Evolutionary conservation across 2,113 vertebrate species (phyloP), one percentile per base, ranked within the genome.

Genomic region (Mormoops blainvillei): DNA sequence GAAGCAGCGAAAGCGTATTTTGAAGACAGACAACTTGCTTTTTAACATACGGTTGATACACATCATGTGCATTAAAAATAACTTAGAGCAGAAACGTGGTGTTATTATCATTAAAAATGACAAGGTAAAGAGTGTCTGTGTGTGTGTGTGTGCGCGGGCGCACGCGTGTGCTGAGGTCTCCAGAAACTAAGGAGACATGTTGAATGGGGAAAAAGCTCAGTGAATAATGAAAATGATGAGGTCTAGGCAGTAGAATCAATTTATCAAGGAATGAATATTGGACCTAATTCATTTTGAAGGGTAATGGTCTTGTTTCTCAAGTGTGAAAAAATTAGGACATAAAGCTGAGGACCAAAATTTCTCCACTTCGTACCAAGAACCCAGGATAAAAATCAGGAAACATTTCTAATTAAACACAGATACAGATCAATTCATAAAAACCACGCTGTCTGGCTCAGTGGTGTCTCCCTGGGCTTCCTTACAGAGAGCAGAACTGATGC

Each of bases 211-310:
- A 20, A 48, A 93, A 65, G 33, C 16, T 77, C 73, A 68, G 65
- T 54, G n/a, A 91, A 91, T 56, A 84, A 87, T 67, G 68, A 89
- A 87, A 84, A 74, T 65, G 43, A 87, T 91, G 38, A 86, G 48
- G 18, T 12, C 33, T 65, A 68, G 38, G 45, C 31, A 1, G 16
- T 18, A 43, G 36, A 13, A 91, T 89, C 63, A 12, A 33, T 93
- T 94, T 70, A 61, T 87, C 38, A 76, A 91, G 48, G 19, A 58
- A 81, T 70, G 56, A 93, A 41, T 83, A 71, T 6, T 54, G 50
- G 41, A 48, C 28, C 43, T 84, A 54, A 81, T 61, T 50, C 43
- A 50, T 73, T 84, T 71, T 67, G 63, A 76, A 88, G 54, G 87
- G 1, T 54, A 91, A 78, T 2, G 26, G 3, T 65, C 41, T 87